These are phyloP conservation scores for Gryon sp. DNA, from an alignment of 1,140 invertebrate genomes.

Conservation along the genomic window DNA sequence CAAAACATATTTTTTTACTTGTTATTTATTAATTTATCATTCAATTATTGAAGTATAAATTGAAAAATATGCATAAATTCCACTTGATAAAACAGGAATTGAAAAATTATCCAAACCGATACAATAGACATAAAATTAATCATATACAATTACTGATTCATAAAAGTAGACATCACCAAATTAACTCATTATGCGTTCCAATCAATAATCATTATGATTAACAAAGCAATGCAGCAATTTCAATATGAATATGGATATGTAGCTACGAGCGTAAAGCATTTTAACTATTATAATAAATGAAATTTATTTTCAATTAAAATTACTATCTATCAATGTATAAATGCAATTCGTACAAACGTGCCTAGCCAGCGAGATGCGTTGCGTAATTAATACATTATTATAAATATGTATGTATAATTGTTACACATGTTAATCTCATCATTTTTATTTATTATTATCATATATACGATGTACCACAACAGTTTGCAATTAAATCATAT, in stretches of 20 bases:
- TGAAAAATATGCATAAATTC: not conserved
- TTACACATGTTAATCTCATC: conserved; percentile 6
- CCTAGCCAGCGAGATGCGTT: not conserved
- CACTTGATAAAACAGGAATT: not conserved
- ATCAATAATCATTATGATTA: conserved; percentile 60
- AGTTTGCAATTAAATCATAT: not conserved
- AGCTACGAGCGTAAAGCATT: conserved; percentile 49
- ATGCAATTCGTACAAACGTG: conserved; percentile 38
- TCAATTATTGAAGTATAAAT: too few relatives aligned
- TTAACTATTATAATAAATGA: conserved; percentile 62
- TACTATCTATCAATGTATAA: conserved; percentile 53
- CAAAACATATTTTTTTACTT: too few relatives aligned
- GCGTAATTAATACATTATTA: conserved; percentile 43
- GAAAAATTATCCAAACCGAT: not conserved
- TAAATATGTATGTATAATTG: conserved; percentile 15
- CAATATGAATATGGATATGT: conserved; percentile 55
- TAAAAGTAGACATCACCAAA: conserved; percentile 56
- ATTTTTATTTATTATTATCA: conserved; percentile 16
- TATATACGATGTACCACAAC: not conserved
- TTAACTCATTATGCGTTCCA: conserved; percentile 56
- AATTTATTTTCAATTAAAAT: conserved; percentile 62
- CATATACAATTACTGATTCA: conserved; percentile 53
- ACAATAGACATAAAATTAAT: conserved; percentile 42
- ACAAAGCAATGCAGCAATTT: conserved; percentile 53
- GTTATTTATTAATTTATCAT: conserved; percentile 2